phyloP scores from a whole-genome alignment of 2,113 vertebrate genomes.

The Bagarius yarrelli region DNA sequence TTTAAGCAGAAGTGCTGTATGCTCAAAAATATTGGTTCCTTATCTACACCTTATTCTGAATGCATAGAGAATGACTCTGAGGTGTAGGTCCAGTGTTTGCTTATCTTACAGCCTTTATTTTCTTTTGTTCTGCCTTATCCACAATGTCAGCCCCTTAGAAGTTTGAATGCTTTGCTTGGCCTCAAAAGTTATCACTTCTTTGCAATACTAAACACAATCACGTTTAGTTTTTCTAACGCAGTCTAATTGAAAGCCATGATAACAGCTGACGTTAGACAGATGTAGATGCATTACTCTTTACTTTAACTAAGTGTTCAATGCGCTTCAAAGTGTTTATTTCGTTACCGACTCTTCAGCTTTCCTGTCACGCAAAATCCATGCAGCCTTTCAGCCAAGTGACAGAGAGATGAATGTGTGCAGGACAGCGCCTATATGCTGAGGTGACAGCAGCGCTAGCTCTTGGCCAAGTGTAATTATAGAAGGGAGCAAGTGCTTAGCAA shows the following conservation, averaged over 20 bases:
- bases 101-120: background rate
- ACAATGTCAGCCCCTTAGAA: background rate
- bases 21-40: background rate
- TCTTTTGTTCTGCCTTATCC: background rate
- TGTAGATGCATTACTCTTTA: background rate
- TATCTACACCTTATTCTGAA: background rate
- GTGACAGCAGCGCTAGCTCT: conserved; percentile 19
- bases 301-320: background rate
- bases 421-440: conserved; percentile 15
- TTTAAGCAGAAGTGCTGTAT: background rate
- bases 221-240: conserved; percentile 1
- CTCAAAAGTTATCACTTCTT: conserved; percentile 2
- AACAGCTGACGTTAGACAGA: background rate
- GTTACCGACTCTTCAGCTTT: conserved; percentile 18
- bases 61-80: background rate
- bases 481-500: conserved; percentile 29
- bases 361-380: conserved; percentile 40
- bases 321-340: conserved; percentile 5
- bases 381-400: conserved; percentile 30
- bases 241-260: conserved; percentile 10
- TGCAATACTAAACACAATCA: background rate
- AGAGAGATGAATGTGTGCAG: conserved; percentile 45
- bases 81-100: background rate
- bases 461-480: conserved; percentile 29
- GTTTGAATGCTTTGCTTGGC: background rate